Evolutionary conservation across 2,797 vertebrate species (phyloP), one percentile per base, ranked within the genome.

Genomic region (Euphonia xanthogaster): DNA sequence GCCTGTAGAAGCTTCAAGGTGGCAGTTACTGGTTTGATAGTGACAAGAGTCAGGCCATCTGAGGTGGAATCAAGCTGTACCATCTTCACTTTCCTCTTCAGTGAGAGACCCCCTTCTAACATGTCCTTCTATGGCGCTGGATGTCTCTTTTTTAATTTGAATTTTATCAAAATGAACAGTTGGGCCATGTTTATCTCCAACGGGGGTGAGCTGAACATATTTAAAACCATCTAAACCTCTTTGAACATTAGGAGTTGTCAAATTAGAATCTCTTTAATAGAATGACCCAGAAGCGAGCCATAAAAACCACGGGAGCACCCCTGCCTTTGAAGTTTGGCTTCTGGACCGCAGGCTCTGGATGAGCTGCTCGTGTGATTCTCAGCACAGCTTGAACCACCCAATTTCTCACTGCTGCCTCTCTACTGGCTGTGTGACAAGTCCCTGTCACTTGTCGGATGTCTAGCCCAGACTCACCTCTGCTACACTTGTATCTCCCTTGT

Each of bases 271-370:
- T 70, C 57, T 92, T 63, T 24, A 72, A 76, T 66, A 6, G 22
- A 88, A 83, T 93, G 84, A 88, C 88, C 94, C 67, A 62, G 88
- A 93, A 94, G 42, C 71, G 81, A 96, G 89, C 82, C 90, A 57
- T 77, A 39, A 91, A 91, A 95, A 71, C 65, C n/a, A 57, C 42
- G 62, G 91, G 80, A 45, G 53, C 84, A 84, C 79, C 93, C 44
- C 31, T 75, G 57, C 51, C 81, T 93, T 93, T 96, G 79, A 88
- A 84, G 86, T 93, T 93, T 54, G 86, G 58, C 87, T 90, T 81
- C 88, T n/a, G 33, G 60, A 90, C 57, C 10, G 35, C 45, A 57
- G 30, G 55, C 33, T 60, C 40, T 33, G 27, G 21, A 35, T 22
- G 40, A 82, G n/a, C 17, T 24, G 25, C 39, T 87, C 61, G 33